Evolutionary conservation across 2,797 vertebrate genomes (phyloP), one percentile per base, ranked within the genome.

Genomic region (Silurus lanzhouensis): DNA sequence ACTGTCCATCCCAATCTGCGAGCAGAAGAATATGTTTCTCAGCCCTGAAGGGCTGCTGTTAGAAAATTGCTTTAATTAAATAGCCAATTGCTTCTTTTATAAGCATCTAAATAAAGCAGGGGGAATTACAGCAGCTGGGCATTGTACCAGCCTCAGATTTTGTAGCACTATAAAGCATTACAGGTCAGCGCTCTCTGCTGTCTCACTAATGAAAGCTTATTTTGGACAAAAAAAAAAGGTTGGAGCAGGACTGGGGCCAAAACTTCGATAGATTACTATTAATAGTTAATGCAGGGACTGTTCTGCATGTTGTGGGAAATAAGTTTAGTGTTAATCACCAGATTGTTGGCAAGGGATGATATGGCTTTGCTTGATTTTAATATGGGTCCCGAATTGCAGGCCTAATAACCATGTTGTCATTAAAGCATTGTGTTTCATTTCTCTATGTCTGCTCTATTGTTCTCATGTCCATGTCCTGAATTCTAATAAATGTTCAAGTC

Each of bases 1-100:
- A 55, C 25, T 15, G 57, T 61, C 58, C 70, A 58, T 74, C 15
- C 27, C 25, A 66, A 22, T 27, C 82, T 57, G 13, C 61, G 74
- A n/a, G 81, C 48, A 52, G 27, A 77, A 83, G 75, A 70, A 63
- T 27, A 61, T 55, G 31, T 52, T 76, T 76, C 44, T 70, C n/a
- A 20, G 63, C 84, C 82, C 0, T 9, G 20, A 60, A 57, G 31
- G 71, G 31, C 74, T 76, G 61, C 66, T 71, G 55, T 84, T 81
- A 57, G 55, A 84, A 84, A 86, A 84, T 58, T 22, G 52, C 57
- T 82, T 88, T 85, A 88, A 87, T 82, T 83, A 87, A 86, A 74
- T 80, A 48, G 79, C 22, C 22, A 17, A 83, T 71, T 81, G 82
- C 63, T 68, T 77, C 46, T 88, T 85, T 87, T 74, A 82, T 79